Evolutionary conservation across 2,888 invertebrate genomes (phyloP), one percentile per base, ranked within the genome.

Genomic region (Agapostemon virescens): DNA sequence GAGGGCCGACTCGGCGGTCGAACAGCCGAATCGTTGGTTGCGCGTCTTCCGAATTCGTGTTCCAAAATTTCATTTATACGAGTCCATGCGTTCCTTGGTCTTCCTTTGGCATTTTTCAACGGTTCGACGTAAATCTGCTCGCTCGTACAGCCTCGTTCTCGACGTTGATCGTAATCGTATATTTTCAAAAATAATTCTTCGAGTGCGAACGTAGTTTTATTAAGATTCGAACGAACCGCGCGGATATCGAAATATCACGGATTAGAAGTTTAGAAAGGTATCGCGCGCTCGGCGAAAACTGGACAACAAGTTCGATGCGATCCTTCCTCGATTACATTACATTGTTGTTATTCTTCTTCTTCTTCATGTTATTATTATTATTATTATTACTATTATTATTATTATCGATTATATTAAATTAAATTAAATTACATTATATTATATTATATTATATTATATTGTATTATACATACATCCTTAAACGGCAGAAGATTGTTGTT

Each of bases 171-270:
- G 26, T 30, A n/a, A n/a, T 45, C 49, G n/a, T 11, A 11, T 9
- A n/a, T 49, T n/a, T n/a, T 49, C 0, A n/a, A 49, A 49, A 49
- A n/a, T 4, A n/a, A 11, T 49, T n/a, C n/a, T 11, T n/a, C 40
- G 40, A 40, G 49, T 52, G 61, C 67, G 67, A 71, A 61, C 13
- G 61, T 77, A 79, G 79, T 61, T 77, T 79, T 69, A 63, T 64
- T 64, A 79, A 71, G 79, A 71, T 40, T 71, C 26, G n/a, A 71
- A 42, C 52, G 67, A 40, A 70, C 69, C 40, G 15, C 49, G 70
- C 66, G 23, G 38, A 70, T 61, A 71, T 71, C 17, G 71, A 67
- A 79, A 42, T 20, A 23, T 70, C n/a, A 78, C 30, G 26, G 67
- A 36, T 71, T 66, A 71, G 67, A 33, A 1, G 67, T 55, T 30